A percentile compares a stretch with the other conserved stretches of the same genome.
Conservation (phyloP, 2,797 vertebrate species). For the Benthosema pterotum region DNA sequence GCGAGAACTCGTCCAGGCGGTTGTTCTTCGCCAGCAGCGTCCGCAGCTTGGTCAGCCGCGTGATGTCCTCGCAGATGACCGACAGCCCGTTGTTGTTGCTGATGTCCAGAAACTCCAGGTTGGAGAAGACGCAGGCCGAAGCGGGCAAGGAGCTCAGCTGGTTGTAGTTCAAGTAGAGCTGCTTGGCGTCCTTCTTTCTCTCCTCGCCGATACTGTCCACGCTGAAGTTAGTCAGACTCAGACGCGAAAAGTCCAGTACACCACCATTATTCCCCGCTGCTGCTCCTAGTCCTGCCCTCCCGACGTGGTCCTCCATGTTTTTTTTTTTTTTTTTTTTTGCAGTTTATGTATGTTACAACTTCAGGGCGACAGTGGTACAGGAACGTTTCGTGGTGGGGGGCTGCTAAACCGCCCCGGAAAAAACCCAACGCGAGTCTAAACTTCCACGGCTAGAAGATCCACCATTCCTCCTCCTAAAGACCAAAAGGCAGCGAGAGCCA, state of each 20-base stretch:
- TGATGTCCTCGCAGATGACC: slow-evolving; percentile 84
- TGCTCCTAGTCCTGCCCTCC: slow-evolving; percentile 49
- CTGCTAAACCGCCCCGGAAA: slow-evolving; percentile 20
- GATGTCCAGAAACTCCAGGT: slow-evolving; percentile 90
- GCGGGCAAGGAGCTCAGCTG: slow-evolving; percentile 79
- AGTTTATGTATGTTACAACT: slow-evolving; percentile 17
- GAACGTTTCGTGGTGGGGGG: slow-evolving; percentile 2
- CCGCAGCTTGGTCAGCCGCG: slow-evolving; percentile 80
- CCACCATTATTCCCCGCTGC: slow-evolving; percentile 56
- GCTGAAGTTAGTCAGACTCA: slow-evolving; percentile 73
- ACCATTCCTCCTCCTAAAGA: background rate
- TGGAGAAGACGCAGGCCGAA: slow-evolving; percentile 80
- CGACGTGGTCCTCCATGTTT: slow-evolving; percentile 79
- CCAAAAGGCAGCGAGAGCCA: background rate
- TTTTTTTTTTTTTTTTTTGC: slow-evolving; percentile 40
- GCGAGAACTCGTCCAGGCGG: slow-evolving; percentile 87
- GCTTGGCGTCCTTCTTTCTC: slow-evolving; percentile 77
- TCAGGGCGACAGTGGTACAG: slow-evolving; percentile 11
- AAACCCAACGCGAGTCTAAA: no score
- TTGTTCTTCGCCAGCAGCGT: slow-evolving; percentile 96
- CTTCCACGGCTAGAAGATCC: slow-evolving; percentile 11
- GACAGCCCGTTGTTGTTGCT: slow-evolving; percentile 89
- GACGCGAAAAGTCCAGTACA: slow-evolving; percentile 81
- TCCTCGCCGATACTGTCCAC: slow-evolving; percentile 74
- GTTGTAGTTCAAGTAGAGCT: slow-evolving; percentile 86